Conservation (phyloP, 2,113 vertebrate species). For the Notiomystis cincta region DNA sequence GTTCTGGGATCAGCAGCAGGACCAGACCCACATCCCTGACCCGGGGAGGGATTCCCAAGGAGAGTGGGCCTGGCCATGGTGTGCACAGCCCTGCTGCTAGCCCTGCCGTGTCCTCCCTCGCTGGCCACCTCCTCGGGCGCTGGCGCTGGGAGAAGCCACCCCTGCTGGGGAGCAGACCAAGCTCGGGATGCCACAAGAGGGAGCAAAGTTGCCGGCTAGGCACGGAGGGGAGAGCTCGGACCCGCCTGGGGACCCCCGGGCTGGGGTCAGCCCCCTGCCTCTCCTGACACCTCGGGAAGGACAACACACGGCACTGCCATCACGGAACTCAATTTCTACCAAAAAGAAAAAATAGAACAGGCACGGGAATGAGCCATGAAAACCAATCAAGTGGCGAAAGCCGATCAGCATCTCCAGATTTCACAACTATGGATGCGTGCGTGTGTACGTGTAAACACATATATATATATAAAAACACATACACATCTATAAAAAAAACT, state of each 20-base stretch:
- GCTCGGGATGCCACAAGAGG: constrained; percentile 5
- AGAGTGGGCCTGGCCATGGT: fast-evolving
- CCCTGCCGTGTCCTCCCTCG: not conserved
- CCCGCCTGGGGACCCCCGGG: not conserved
- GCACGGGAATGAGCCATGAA: not conserved
- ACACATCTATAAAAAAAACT: not conserved
- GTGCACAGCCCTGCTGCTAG: not conserved
- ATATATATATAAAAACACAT: not conserved
- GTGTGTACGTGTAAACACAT: not conserved
- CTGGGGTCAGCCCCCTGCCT: not conserved
- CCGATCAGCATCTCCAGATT: not conserved
- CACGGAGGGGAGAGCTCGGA: not conserved
- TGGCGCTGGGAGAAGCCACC: not conserved
- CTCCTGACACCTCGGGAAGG: not conserved
- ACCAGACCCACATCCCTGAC: fast-evolving
- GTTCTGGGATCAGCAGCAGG: not conserved
- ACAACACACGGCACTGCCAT: not conserved
- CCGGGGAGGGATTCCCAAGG: not conserved
- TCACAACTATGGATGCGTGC: not conserved
- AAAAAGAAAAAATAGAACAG: not conserved
- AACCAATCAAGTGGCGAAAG: not conserved
- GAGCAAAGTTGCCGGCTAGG: not conserved
- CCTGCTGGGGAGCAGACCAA: not conserved
- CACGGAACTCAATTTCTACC: not conserved
- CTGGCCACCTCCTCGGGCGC: not conserved